These are phyloP conservation scores for Nomada flava DNA, from an alignment of 2,888 invertebrate species.

Conservation along the genomic window DNA sequence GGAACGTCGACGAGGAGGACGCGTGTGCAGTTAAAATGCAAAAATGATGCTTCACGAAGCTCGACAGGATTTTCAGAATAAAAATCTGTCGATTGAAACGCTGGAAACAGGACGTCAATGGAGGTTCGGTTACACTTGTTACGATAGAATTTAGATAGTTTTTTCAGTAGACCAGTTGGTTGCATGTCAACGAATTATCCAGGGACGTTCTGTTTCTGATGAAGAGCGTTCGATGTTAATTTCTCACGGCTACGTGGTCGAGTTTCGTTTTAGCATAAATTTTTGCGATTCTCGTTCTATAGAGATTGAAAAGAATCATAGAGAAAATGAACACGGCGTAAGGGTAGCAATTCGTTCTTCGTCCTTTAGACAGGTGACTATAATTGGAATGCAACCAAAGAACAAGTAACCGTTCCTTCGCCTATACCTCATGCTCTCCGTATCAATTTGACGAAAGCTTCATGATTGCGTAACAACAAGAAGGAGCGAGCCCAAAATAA, in stretches of 20 bases:
- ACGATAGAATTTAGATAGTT: constrained; percentile 51
- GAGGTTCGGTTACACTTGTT: constrained; percentile 46
- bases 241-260: constrained; percentile 11
- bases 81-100: not conserved
- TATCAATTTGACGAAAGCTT: constrained; percentile 32
- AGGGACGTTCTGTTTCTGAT: constrained; percentile 46
- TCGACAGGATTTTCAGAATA: not conserved
- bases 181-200: constrained; percentile 46
- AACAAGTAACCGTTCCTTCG: not conserved
- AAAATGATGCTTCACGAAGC: constrained; percentile 16
- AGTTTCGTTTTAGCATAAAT: constrained; percentile 30
- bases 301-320: not conserved
- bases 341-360: constrained; percentile 34
- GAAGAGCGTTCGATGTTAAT: not conserved
- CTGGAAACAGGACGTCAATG: constrained; percentile 47
- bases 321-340: constrained; percentile 37
- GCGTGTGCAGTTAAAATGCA: not conserved
- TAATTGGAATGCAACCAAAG: not conserved
- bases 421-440: constrained; percentile 58
- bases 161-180: constrained; percentile 47
- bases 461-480: not conserved
- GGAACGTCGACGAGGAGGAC: not conserved
- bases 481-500: not conserved
- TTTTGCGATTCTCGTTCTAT: not conserved
- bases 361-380: not conserved